These are phyloP conservation scores for Odiellus spinosus DNA, from an alignment of 2,888 invertebrate species.

Conservation along the genomic window DNA sequence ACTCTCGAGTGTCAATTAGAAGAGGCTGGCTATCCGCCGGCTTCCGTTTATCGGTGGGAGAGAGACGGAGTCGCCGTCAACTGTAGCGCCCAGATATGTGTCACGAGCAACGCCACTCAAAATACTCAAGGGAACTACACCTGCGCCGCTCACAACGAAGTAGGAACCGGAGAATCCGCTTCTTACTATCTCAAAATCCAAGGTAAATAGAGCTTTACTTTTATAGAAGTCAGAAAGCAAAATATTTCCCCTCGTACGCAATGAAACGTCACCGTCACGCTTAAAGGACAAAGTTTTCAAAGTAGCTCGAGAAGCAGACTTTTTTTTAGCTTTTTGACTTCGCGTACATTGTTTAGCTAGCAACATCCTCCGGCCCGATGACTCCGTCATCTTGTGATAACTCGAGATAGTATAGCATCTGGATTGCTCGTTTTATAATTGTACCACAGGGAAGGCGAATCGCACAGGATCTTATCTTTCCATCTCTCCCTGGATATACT, in stretches of 20 bases:
- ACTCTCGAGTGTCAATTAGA: slow-evolving; percentile 12
- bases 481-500: too few relatives aligned
- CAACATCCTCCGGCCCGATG: too few relatives aligned
- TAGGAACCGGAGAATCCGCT: slow-evolving; percentile 56
- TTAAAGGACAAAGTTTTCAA: background rate
- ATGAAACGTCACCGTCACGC: background rate
- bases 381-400: too few relatives aligned
- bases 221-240: background rate
- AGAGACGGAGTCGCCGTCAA: slow-evolving; percentile 7
- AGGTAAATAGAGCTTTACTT: slow-evolving; percentile 8
- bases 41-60: slow-evolving; percentile 15
- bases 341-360: too few relatives aligned
- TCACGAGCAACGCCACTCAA: slow-evolving; percentile 48
- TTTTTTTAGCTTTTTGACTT: background rate
- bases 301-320: background rate
- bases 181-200: slow-evolving; percentile 31
- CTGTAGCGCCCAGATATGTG: slow-evolving; percentile 7
- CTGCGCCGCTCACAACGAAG: slow-evolving; percentile 68
- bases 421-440: too few relatives aligned
- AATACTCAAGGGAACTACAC: slow-evolving; percentile 77
- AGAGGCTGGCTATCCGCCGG: slow-evolving; percentile 14
- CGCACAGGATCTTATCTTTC: too few relatives aligned
- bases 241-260: background rate
- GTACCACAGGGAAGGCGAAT: too few relatives aligned
- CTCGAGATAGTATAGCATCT: too few relatives aligned